A percentile compares a stretch with the other conserved stretches of the same genome.
Conservation (phyloP, 1,140 invertebrate species). For the Drosophila seguyi region DNA sequence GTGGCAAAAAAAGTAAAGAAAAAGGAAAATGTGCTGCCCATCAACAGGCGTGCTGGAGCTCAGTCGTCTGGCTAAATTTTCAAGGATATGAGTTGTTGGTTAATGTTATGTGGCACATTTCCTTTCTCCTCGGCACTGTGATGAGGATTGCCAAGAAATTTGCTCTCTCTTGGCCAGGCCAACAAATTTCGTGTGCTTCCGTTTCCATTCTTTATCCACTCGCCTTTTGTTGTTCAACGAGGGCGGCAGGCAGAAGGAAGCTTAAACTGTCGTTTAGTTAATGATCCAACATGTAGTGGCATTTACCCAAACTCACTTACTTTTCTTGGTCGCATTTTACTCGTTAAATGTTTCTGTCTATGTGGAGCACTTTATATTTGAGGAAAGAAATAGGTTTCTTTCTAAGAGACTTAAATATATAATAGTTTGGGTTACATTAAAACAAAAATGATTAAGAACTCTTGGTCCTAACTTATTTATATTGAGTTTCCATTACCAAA, state of each 20-base stretch:
- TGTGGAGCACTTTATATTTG: constrained; percentile 53
- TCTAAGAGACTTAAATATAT: too few species aligned
- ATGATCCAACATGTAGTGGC: constrained; percentile 72
- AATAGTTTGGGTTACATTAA: too few species aligned
- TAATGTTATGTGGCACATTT: constrained; percentile 71
- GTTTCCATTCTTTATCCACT: constrained; percentile 23
- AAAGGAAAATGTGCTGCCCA: constrained; percentile 60
- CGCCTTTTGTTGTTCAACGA: constrained; percentile 13
- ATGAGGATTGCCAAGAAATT: constrained; percentile 57
- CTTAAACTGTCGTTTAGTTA: constrained; percentile 80
- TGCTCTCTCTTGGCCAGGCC: constrained; percentile 17
- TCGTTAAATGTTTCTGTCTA: constrained; percentile 32
- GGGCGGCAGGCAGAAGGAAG: constrained; percentile 33
- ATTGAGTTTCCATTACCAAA: too few species aligned
- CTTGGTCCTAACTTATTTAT: too few species aligned
- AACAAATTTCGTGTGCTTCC: constrained; percentile 38
- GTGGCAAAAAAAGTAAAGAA: constrained; percentile 17
- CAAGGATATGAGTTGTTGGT: constrained; percentile 82
- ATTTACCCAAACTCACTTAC: constrained; percentile 29
- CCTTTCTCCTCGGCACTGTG: constrained; percentile 5
- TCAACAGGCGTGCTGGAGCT: constrained; percentile 59
- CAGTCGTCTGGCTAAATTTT: constrained; percentile 44
- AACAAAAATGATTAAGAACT: too few species aligned
- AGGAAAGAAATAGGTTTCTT: neutral
- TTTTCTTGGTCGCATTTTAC: neutral